These are phyloP conservation scores for Scaptomyza hsui DNA, from an alignment of 1,140 invertebrate species.

Conservation along the genomic window DNA sequence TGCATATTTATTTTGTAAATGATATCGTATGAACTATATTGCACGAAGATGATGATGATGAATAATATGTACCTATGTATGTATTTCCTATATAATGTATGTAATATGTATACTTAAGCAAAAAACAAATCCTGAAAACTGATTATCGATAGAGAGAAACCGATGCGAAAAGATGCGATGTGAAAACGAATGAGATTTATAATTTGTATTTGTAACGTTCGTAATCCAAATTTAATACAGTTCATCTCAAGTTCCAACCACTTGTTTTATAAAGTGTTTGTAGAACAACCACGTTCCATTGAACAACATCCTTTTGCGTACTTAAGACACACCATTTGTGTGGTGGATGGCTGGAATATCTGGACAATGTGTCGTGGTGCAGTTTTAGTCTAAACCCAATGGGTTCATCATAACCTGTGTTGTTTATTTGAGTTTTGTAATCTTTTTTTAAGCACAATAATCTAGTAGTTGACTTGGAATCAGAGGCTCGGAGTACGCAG, in stretches of 20 bases:
- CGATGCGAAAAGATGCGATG: slow-evolving; percentile 7
- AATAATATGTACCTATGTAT: slow-evolving; percentile 33
- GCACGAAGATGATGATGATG: slow-evolving; percentile 43
- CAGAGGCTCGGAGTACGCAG: not conserved
- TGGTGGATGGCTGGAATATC: slow-evolving; percentile 6
- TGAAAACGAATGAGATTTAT: slow-evolving; percentile 57
- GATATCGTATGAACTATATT: slow-evolving; percentile 59
- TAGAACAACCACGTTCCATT: no score
- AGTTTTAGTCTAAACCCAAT: slow-evolving; percentile 67
- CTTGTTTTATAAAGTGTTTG: slow-evolving; percentile 1
- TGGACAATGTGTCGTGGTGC: slow-evolving; percentile 31
- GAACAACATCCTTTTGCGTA: slow-evolving; percentile 35
- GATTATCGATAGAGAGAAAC: slow-evolving; percentile 9
- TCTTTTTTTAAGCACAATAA: slow-evolving; percentile 48
- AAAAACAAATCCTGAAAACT: slow-evolving; percentile 13
- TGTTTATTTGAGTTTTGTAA: slow-evolving; percentile 74
- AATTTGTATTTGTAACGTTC: slow-evolving; percentile 46
- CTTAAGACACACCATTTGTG: slow-evolving; percentile 55
- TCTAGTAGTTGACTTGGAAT: slow-evolving; percentile 19
- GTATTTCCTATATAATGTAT: slow-evolving; percentile 47
- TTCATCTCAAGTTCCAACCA: slow-evolving; percentile 14
- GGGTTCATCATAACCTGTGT: slow-evolving; percentile 71
- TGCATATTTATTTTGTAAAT: slow-evolving; percentile 14
- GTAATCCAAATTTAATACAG: slow-evolving; percentile 23
- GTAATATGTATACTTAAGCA: slow-evolving; percentile 39